Conservation (phyloP, 2,797 vertebrate species). For the Neosilurus hyrtlii region DNA sequence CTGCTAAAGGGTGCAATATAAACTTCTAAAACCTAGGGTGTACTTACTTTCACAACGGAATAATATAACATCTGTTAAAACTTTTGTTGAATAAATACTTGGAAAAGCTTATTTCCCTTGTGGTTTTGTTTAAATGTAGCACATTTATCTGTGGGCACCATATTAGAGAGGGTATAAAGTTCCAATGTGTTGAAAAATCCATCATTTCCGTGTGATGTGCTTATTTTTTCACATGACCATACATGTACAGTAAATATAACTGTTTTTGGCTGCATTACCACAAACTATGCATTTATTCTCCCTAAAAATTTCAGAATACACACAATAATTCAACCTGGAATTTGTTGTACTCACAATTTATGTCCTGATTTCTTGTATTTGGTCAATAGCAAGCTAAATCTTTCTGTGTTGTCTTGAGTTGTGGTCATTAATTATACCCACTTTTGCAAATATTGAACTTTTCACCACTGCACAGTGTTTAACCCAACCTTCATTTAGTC, state of each 20-base stretch:
- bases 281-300: not conserved
- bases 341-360: not conserved
- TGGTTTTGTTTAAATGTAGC: no score
- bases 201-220: no score
- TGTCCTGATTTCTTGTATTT: not conserved
- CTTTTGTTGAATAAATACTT: no score
- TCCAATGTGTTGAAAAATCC: no score
- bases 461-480: not conserved
- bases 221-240: no score
- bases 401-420: not conserved
- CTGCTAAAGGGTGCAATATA: no score
- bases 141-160: no score
- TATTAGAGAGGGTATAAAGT: no score
- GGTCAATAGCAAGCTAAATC: not conserved
- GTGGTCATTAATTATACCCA: conserved; percentile 1
- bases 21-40: no score
- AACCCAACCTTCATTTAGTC: not conserved
- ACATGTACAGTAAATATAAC: not conserved
- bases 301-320: not conserved
- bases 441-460: conserved; percentile 9
- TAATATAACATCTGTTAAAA: no score
- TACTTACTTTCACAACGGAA: no score
- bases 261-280: not conserved
- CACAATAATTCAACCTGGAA: not conserved
- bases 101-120: no score